Conservation (phyloP, 2,888 invertebrate genomes). For the Andrena minutula region DNA sequence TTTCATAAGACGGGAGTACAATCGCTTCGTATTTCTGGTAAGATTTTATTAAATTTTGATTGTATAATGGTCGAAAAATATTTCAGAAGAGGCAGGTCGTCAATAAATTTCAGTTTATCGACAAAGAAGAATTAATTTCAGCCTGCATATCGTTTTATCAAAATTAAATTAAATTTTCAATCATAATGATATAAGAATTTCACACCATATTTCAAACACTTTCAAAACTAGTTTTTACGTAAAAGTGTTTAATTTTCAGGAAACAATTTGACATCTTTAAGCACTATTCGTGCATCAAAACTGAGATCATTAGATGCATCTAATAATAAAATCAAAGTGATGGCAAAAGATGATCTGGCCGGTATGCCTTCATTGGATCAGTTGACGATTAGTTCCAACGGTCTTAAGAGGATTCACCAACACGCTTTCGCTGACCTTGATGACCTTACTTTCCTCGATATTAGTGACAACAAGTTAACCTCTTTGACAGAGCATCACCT, state of each 20-base stretch:
- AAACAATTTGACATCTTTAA: constrained; percentile 89
- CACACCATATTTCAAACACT: neutral
- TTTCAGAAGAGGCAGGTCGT: too few species aligned
- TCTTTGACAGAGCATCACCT: constrained; percentile 90
- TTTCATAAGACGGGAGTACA: constrained; percentile 89
- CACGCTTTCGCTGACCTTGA: constrained; percentile 89
- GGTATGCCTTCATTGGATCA: constrained; percentile 88
- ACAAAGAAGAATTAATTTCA: too few species aligned
- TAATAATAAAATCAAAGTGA: constrained; percentile 89
- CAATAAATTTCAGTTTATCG: too few species aligned
- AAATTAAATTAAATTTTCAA: too few species aligned
- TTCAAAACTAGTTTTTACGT: neutral
- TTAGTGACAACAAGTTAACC: constrained; percentile 90
- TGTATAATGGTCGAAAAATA: too few species aligned
- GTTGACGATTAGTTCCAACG: constrained; percentile 90
- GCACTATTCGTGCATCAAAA: constrained; percentile 88
- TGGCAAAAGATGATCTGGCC: constrained; percentile 89
- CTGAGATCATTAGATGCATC: constrained; percentile 90
- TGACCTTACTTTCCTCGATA: constrained; percentile 89
- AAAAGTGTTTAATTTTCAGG: constrained; percentile 74
- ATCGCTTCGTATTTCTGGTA: constrained; percentile 85
- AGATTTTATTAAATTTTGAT: constrained; percentile 15
- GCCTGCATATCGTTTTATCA: too few species aligned
- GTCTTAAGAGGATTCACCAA: constrained; percentile 89
- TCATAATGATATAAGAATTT: too few species aligned